Conservation (phyloP, 2,888 invertebrate genomes). For the Saturnia pavonia region DNA sequence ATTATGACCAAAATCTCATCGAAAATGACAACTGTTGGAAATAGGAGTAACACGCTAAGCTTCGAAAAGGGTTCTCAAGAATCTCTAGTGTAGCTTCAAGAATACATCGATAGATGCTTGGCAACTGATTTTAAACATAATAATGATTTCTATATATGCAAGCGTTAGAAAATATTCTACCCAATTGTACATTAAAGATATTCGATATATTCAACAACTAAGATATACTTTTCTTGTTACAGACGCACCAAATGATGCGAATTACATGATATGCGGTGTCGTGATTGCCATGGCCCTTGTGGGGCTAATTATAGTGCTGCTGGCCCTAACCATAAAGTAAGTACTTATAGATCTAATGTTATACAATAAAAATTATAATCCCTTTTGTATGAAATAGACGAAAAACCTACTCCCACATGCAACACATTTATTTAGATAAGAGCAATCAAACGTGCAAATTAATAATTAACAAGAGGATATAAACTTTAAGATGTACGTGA, state of each 20-base stretch:
- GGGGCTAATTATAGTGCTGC: conserved; percentile 89
- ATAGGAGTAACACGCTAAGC: background rate
- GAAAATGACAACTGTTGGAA: background rate
- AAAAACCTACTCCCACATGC: background rate
- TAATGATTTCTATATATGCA: background rate
- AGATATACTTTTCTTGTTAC: conserved; percentile 72
- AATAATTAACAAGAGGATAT: background rate
- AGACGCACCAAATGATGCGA: conserved; percentile 92
- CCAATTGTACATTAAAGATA: background rate
- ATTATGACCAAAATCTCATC: no score
- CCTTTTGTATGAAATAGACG: background rate
- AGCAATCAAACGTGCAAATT: conserved; percentile 27
- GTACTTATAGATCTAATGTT: conserved; percentile 37
- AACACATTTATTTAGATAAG: background rate
- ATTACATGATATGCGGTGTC: conserved; percentile 92
- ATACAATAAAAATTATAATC: background rate
- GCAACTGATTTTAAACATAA: background rate
- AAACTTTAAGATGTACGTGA: background rate
- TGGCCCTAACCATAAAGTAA: conserved; percentile 92
- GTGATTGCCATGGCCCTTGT: conserved; percentile 92
- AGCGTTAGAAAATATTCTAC: background rate
- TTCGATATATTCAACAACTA: background rate
- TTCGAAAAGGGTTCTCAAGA: background rate
- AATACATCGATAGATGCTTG: background rate
- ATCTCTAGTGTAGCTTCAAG: no score